A percentile compares a stretch with the other conserved stretches of the same genome.
Evolutionary conservation across 2,888 invertebrate species (phyloP).

Genomic region (Rhagonycha fulva): DNA sequence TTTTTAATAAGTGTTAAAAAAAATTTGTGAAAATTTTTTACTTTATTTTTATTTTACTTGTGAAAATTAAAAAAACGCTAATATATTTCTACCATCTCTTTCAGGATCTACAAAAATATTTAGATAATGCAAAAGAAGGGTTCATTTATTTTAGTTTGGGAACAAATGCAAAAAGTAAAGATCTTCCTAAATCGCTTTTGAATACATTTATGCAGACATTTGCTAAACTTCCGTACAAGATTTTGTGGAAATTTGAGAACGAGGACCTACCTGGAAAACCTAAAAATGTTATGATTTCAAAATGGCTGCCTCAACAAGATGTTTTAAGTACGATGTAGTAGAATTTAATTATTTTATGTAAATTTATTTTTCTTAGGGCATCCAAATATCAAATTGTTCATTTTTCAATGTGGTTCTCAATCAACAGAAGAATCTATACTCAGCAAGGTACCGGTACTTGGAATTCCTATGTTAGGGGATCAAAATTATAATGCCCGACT

Average conservation of each 20-base stretch:
- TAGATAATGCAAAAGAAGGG: background rate
- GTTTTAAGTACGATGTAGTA: background rate
- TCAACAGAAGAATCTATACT: constrained; percentile 35
- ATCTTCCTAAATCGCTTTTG: background rate
- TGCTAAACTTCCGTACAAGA: background rate
- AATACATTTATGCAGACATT: background rate
- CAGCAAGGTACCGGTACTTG: constrained; percentile 39
- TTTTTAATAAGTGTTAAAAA: too few relatives aligned
- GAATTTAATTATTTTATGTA: too few relatives aligned
- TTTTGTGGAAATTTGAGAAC: background rate
- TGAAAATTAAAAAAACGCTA: background rate
- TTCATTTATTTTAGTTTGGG: too few relatives aligned
- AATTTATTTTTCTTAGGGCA: constrained; percentile 14
- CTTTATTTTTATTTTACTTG: too few relatives aligned
- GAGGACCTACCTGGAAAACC: too few relatives aligned
- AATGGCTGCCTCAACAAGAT: too few relatives aligned
- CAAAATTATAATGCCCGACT: constrained; percentile 36
- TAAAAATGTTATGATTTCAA: too few relatives aligned
- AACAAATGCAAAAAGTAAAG: background rate
- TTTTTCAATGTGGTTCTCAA: constrained; percentile 35
- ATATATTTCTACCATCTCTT: background rate
- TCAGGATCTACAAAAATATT: background rate
- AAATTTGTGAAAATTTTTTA: too few relatives aligned
- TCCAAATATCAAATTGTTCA: constrained; percentile 31
- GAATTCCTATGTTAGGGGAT: constrained; percentile 38